phyloP scores from a whole-genome alignment of 2,113 vertebrate genomes.

The Psilopsiagon aymara region DNA sequence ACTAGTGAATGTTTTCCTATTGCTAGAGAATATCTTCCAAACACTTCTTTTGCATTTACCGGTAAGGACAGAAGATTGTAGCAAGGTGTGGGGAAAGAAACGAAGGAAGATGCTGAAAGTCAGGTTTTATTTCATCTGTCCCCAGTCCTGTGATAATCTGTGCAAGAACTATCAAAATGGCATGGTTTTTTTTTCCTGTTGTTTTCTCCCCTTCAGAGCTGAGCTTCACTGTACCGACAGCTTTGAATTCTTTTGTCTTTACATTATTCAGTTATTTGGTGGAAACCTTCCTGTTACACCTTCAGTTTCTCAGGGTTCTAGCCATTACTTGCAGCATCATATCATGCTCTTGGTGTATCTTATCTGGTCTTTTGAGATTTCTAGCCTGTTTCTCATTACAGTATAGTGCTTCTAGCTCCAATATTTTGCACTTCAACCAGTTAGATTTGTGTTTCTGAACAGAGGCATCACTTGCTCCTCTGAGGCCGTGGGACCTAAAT shows the following conservation, averaged over 20 bases:
- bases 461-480: background rate
- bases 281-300: background rate
- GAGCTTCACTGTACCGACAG: background rate
- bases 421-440: background rate
- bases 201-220: background rate
- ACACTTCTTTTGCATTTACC: background rate
- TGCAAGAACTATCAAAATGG: background rate
- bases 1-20: background rate
- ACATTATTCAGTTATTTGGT: background rate
- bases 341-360: background rate
- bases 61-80: background rate
- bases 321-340: background rate
- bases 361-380: background rate
- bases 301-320: background rate
- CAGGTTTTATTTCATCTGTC: constrained; percentile 13
- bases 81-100: background rate
- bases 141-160: background rate
- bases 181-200: background rate
- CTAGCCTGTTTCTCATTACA: background rate
- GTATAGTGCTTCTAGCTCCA: background rate
- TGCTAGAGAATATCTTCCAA: background rate
- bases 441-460: background rate
- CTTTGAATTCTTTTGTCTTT: background rate
- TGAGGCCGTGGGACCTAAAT: background rate
- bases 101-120: background rate